Conservation (phyloP, 2,113 vertebrate species). For the Eurypyga helias region DNA sequence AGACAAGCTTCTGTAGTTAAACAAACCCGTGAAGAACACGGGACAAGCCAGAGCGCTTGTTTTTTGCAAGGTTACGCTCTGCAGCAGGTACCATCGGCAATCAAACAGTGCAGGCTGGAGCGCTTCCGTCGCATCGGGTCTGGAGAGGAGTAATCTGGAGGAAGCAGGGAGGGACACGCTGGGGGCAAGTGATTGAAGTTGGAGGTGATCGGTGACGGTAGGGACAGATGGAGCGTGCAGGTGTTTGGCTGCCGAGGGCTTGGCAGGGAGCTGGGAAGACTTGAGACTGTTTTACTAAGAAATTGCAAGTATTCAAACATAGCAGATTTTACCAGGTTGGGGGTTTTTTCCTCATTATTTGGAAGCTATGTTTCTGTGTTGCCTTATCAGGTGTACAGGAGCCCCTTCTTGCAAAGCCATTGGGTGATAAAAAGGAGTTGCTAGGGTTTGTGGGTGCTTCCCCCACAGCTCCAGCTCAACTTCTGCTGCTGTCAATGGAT, state of each 20-base stretch:
- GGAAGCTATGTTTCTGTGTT: not conserved
- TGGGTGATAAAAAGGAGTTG: not conserved
- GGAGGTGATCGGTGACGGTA: not conserved
- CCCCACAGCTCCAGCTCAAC: not conserved
- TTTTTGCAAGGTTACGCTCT: not conserved
- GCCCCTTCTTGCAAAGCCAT: not conserved
- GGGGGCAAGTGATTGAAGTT: not conserved
- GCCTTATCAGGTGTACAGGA: not conserved
- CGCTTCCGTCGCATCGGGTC: not conserved
- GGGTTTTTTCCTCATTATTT: rapidly evolving
- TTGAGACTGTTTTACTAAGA: not conserved
- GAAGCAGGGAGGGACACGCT: not conserved
- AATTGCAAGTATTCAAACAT: not conserved
- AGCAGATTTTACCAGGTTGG: not conserved
- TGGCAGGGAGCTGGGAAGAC: not conserved
- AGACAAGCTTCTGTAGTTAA: not conserved
- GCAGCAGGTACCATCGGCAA: not conserved
- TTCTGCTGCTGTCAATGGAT: not conserved
- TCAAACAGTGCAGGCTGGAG: not conserved
- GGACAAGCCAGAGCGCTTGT: not conserved
- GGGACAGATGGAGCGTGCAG: conserved; percentile 31
- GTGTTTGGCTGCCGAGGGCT: not conserved
- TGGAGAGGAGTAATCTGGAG: not conserved
- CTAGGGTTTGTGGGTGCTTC: not conserved
- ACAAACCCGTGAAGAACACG: not conserved